Evolutionary conservation across 92 coral and sea anemone genomes (phyloP).

Genomic region (Muricea muricata): DNA sequence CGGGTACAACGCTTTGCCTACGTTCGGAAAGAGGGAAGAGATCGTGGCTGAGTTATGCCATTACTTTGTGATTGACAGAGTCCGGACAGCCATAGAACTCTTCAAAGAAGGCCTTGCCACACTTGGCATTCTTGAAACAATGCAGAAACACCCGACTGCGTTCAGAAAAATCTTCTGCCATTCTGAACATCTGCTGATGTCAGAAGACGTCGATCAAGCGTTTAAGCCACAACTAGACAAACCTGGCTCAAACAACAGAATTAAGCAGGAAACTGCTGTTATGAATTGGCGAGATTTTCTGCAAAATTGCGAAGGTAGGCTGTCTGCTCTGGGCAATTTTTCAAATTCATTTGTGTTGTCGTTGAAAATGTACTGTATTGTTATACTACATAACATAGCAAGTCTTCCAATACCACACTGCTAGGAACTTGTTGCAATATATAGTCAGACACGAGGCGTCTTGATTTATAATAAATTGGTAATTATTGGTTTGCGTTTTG

Average conservation of each 20-base stretch:
- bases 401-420: too few relatives aligned
- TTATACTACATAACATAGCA: too few relatives aligned
- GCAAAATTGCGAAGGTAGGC: too few relatives aligned
- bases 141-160: neutral
- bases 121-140: neutral
- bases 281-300: too few relatives aligned
- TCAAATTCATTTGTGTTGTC: too few relatives aligned
- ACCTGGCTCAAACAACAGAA: neutral
- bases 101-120: constrained; percentile 5
- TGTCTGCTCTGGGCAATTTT: too few relatives aligned
- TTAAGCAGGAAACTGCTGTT: neutral
- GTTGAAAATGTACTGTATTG: too few relatives aligned
- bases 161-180: neutral
- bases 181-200: neutral
- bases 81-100: constrained; percentile 40
- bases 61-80: constrained; percentile 36
- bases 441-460: too few relatives aligned
- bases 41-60: constrained; percentile 5
- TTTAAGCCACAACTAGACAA: neutral
- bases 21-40: constrained; percentile 6
- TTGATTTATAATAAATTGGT: too few relatives aligned
- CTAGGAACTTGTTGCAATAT: too few relatives aligned
- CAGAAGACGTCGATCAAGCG: neutral
- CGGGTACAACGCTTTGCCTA: constrained; percentile 1
- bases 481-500: too few relatives aligned